phyloP scores from a whole-genome alignment of 2,797 vertebrate species.

The Margarornis squamiger region DNA sequence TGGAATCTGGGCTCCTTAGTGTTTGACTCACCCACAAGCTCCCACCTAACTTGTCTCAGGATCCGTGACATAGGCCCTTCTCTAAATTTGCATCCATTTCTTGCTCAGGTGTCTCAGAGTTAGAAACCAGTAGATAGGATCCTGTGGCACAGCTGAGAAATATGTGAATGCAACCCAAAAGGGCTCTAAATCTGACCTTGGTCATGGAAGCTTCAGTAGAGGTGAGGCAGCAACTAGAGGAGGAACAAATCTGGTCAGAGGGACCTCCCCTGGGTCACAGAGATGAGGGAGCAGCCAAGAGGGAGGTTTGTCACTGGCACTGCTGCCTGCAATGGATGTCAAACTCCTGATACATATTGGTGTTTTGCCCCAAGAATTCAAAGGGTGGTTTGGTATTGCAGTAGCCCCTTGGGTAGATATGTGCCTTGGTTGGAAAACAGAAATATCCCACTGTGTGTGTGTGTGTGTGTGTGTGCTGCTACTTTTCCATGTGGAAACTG shows the following conservation, averaged over 20 bases:
- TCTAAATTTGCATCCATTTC: not conserved
- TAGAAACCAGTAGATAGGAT: not conserved
- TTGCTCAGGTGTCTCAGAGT: not conserved
- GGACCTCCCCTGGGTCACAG: not conserved
- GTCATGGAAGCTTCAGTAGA: not conserved
- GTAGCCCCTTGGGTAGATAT: fast-evolving
- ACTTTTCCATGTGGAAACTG: not conserved
- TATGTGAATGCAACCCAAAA: not conserved
- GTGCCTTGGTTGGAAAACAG: not conserved
- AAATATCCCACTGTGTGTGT: not conserved
- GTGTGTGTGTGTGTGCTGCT: not conserved
- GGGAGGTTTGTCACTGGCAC: not conserved
- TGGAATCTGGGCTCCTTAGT: not conserved
- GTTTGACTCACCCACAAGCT: not conserved
- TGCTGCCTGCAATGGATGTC: not conserved
- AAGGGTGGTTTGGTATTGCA: not conserved
- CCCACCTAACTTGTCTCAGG: not conserved
- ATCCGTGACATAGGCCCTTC: not conserved
- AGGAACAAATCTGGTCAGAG: not conserved
- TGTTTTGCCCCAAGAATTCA: not conserved
- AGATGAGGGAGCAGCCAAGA: not conserved
- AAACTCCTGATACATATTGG: not conserved
- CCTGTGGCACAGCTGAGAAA: not conserved
- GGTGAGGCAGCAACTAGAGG: not conserved
- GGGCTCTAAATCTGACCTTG: not conserved